Evolutionary conservation across 1,140 invertebrate genomes (phyloP).

Genomic region (Argopecten irradians): DNA sequence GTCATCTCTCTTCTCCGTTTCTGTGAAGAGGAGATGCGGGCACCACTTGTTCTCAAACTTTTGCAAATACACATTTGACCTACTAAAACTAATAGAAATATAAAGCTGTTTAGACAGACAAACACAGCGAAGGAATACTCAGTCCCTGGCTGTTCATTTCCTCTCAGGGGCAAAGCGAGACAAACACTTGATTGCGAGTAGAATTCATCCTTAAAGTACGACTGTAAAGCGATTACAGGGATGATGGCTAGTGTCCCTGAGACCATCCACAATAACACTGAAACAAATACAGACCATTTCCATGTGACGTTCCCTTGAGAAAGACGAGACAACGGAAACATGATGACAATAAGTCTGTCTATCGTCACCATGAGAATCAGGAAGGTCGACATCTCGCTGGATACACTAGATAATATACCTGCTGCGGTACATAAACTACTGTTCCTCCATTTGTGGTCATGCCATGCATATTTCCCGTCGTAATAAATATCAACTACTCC

Average conservation of each 20-base stretch:
- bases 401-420: constrained; percentile 63
- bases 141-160: constrained; percentile 44
- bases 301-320: neutral
- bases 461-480: constrained; percentile 59
- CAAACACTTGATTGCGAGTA: constrained; percentile 58
- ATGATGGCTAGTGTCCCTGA: neutral
- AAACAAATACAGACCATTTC: neutral
- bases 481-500: constrained; percentile 59
- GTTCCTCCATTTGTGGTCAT: constrained; percentile 59
- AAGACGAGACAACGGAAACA: constrained; percentile 64
- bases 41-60: constrained; percentile 24
- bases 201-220: constrained; percentile 49
- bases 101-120: constrained; percentile 54
- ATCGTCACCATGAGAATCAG: constrained; percentile 65
- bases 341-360: constrained; percentile 61
- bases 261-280: neutral
- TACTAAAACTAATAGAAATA: constrained; percentile 49
- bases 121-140: too few relatives aligned
- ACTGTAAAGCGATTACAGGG: neutral
- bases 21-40: neutral
- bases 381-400: constrained; percentile 61
- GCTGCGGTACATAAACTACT: constrained; percentile 61
- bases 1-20: constrained; percentile 41
- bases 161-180: constrained; percentile 56
- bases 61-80: constrained; percentile 56